Base-by-base conservation (phyloP, 2,888 invertebrate species). In the Onchidella celtica region DNA sequence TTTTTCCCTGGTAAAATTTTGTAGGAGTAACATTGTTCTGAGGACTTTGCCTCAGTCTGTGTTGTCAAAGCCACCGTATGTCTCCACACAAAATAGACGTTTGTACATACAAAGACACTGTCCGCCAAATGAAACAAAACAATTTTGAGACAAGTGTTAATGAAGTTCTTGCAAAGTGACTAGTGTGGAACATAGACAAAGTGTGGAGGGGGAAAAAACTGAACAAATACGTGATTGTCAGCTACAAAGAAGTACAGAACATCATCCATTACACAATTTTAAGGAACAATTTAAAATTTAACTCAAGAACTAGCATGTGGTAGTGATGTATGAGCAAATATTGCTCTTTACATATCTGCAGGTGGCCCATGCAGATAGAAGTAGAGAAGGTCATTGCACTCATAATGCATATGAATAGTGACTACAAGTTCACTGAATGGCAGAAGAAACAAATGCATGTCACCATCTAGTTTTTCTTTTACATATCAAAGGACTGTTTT, bases 151-250 rank as follows among this genome's bases (percentile, higher is more conserved):
- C 40, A 66, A 66, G 38, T 69, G 40, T 21, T 6, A 36, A 40
- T 69, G 69, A 11, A 69, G 38, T 24, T 38, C 27, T 38, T 69
- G 38, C 66, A 38, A 11, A 11, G 21, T 69, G 69, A 69, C 69
- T 69, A 69, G 69, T 40, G 69, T 36, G 40, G 40, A 69, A 69
- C 38, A 38, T 17, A 69, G 40, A 36, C 40, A 36, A 40, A 40
- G 14, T 27, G 40, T 66, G 4, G 9, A 14, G 21, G 34, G 32
- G n/a, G 14, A 32, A 40, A n/a, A n/a, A n/a, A n/a, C n/a, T n/a
- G n/a, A n/a, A n/a, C n/a, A n/a, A 40, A 14, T n/a, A 69, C 38
- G n/a, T 69, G 69, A 69, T 69, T 69, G 69, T 69, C 69, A 69
- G 34, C 66, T 32, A 66, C 34, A 24, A 32, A 66, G 66, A 9